A percentile compares a stretch with the other conserved stretches of the same genome.
phyloP scores from a whole-genome alignment of 1,140 invertebrate genomes.

The Piezodorus guildinii region DNA sequence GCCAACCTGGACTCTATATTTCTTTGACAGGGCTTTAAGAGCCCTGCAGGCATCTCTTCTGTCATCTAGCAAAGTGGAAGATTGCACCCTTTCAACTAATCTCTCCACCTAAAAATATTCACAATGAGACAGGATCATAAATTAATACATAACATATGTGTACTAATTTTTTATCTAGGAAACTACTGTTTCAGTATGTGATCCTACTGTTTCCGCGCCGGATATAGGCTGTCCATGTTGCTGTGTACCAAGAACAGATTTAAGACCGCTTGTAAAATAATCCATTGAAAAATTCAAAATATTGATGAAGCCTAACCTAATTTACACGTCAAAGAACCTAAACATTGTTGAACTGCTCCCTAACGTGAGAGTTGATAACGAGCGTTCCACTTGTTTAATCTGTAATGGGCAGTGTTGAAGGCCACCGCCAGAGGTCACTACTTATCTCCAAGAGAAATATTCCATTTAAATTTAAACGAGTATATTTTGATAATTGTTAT shows the following conservation, averaged over 20 bases:
- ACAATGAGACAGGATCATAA: background rate
- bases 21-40: conserved; percentile 84
- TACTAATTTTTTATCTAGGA: background rate
- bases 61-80: conserved; percentile 88
- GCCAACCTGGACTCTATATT: conserved; percentile 89
- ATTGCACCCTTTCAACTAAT: conserved; percentile 79
- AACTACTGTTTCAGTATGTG: background rate
- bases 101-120: conserved; percentile 65
- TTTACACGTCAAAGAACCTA: no score
- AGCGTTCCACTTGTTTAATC: background rate
- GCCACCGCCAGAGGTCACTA: background rate
- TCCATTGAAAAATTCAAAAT: conserved; percentile 47
- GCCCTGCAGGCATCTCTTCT: conserved; percentile 90
- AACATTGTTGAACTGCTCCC: background rate
- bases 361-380: background rate
- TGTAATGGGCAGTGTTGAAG: background rate
- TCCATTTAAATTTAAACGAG: background rate
- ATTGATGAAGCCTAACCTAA: background rate
- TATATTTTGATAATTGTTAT: no score
- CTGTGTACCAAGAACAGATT: conserved; percentile 75
- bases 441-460: background rate
- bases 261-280: conserved; percentile 74
- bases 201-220: conserved; percentile 69
- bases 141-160: background rate
- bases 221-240: conserved; percentile 58